Evolutionary conservation across 2,888 invertebrate genomes (phyloP), one percentile per base, ranked within the genome.

Genomic region (Tiliacea citrago): DNA sequence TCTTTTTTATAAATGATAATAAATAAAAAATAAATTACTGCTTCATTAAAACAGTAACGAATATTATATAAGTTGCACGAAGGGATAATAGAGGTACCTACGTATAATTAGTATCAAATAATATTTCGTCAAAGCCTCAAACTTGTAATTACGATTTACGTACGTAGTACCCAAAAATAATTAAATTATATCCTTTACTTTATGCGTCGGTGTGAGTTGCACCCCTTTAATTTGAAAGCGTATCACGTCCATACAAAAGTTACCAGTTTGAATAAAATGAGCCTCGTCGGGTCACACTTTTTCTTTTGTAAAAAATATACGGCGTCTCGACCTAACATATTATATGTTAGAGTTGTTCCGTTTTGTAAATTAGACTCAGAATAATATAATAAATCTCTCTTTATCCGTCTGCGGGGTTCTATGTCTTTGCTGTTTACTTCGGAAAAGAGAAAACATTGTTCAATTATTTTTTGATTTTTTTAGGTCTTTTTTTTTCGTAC

Each of bases 191-290:
- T 55, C 65, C 67, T 75, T 68, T 49, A 70, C 51, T 42, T 78
- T 82, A 83, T 81, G 60, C 47, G 47, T 72, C 85, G 78, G 85
- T 89, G 86, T 90, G 75, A 88, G 75, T 51, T 75, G 69, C 79
- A 67, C 21, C 75, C 75, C 42, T 77, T 82, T 85, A 84, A 88
- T 93, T 92, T 83, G 88, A 86, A 92, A 83, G 74, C 89, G 62
- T 82, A 85, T 84, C 93, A 92, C 92, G 92, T 92, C 77, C 86
- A 85, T 86, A 90, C 88, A 87, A 90, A 89, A 89, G 90, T 89
- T 90, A 80, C 89, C 88, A 88, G 89, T 93, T 92, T 92, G 92
- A 92, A 92, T 93, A 92, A 91, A 93, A 91, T 86, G 86, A 85
- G 86, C 85, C 82, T 88, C 83, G 88, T 86, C 70, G 88, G 89